Percentiles rank a stretch among this genome's conserved stretches.
Evolutionary conservation across 2,797 vertebrate species (phyloP).

Genomic region (Pantherophis vulpinus): DNA sequence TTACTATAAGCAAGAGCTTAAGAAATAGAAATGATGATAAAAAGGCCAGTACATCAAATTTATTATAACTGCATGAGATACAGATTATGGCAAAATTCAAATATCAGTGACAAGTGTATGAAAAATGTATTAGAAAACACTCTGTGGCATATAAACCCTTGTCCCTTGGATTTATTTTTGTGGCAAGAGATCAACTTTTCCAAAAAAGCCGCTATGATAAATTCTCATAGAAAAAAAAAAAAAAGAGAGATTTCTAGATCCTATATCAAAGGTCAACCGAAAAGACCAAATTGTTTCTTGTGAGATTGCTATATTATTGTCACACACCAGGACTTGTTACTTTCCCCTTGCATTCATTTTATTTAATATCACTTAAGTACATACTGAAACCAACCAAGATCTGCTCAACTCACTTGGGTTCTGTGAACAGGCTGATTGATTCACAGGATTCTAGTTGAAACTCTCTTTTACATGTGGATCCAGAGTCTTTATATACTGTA

Average conservation of each 20-base stretch:
- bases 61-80: neutral
- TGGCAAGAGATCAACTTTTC: neutral
- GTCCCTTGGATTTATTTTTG: neutral
- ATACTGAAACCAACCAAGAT: neutral
- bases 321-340: neutral
- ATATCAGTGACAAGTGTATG: neutral
- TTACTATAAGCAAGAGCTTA: constrained; percentile 6
- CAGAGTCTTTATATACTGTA: neutral
- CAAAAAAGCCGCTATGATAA: neutral
- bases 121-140: neutral
- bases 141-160: neutral
- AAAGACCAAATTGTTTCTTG: neutral
- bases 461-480: neutral
- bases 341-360: neutral
- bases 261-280: neutral
- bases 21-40: constrained; percentile 36
- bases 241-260: neutral
- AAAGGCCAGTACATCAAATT: constrained; percentile 49
- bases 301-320: neutral
- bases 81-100: neutral
- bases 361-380: neutral
- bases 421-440: neutral
- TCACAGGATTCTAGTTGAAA: neutral
- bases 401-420: neutral
- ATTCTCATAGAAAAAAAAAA: neutral